Evolutionary conservation across 2,797 vertebrate genomes (phyloP).

Genomic region (Galaxias olidus): DNA sequence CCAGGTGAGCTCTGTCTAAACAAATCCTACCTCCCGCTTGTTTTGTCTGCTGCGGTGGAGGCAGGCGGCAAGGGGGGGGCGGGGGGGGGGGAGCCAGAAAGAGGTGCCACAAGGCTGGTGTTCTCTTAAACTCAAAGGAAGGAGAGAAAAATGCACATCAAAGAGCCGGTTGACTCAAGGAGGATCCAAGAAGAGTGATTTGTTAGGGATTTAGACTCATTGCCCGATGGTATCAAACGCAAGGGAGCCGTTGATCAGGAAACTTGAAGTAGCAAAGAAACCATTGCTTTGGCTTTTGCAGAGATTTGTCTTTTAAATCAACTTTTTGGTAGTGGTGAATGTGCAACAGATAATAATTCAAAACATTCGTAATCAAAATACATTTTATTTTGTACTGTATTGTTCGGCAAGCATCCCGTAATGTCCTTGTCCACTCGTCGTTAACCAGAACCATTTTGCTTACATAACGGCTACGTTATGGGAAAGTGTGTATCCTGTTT

Average conservation of each 20-base stretch:
- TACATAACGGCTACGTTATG: background rate
- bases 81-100: conserved; percentile 39
- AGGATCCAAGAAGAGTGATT: conserved; percentile 30
- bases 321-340: background rate
- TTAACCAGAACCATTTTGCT: background rate
- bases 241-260: too few relatives aligned
- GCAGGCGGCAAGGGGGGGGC: conserved; percentile 45
- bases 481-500: conserved; percentile 3
- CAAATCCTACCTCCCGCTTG: conserved; percentile 73
- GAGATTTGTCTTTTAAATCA: background rate
- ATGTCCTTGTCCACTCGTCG: too few relatives aligned
- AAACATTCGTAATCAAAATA: too few relatives aligned
- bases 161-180: conserved; percentile 32
- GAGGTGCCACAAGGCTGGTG: conserved; percentile 47
- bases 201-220: conserved; percentile 30
- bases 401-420: too few relatives aligned
- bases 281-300: background rate
- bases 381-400: too few relatives aligned
- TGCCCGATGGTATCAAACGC: background rate
- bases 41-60: conserved; percentile 72
- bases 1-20: conserved; percentile 79
- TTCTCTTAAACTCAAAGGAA: conserved; percentile 34
- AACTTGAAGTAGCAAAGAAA: background rate
- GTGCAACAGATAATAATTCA: too few relatives aligned
- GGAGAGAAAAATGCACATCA: conserved; percentile 15